Percentiles rank a stretch among this genome's conserved stretches.
Conservation (phyloP, 2,888 invertebrate species). For the Phortica okadai region DNA sequence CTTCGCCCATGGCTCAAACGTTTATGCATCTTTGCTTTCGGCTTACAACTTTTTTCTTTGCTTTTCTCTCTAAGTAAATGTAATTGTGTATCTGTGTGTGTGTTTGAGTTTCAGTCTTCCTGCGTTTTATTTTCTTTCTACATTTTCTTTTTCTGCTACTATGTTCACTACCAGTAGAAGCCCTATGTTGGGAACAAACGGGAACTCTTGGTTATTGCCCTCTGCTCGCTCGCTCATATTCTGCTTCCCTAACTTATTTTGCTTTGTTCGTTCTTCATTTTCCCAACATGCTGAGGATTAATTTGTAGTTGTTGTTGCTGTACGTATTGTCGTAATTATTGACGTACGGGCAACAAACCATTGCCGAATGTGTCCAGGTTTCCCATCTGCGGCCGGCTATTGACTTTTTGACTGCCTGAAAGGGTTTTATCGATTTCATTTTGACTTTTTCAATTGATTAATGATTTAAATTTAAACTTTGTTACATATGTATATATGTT, state of each 20-base stretch:
- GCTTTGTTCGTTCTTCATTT: not conserved
- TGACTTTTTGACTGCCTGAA: conserved; percentile 55
- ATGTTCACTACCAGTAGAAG: conserved; percentile 3
- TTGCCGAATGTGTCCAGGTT: conserved; percentile 67
- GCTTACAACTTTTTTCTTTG: conserved; percentile 8
- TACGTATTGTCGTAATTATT: not conserved
- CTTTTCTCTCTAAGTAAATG: not conserved
- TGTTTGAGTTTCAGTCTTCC: conserved; percentile 17
- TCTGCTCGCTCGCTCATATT: conserved; percentile 20
- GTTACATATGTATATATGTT: not conserved
- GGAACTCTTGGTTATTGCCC: conserved; percentile 27
- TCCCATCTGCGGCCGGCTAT: conserved; percentile 51
- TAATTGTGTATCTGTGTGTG: not conserved
- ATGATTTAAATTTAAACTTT: conserved; percentile 42
- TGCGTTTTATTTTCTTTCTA: conserved; percentile 12
- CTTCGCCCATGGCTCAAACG: conserved; percentile 7
- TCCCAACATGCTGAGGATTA: conserved; percentile 24
- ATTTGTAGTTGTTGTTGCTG: conserved; percentile 5
- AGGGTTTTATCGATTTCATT: conserved; percentile 49
- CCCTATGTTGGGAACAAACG: conserved; percentile 12
- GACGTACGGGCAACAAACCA: conserved; percentile 38
- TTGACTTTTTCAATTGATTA: conserved; percentile 52
- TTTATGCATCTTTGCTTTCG: not conserved
- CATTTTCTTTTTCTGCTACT: conserved; percentile 27
- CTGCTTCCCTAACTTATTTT: conserved; percentile 19